Evolutionary conservation across 2,888 invertebrate genomes (phyloP), one percentile per base, ranked within the genome.

Genomic region (Nomada fabriciana): DNA sequence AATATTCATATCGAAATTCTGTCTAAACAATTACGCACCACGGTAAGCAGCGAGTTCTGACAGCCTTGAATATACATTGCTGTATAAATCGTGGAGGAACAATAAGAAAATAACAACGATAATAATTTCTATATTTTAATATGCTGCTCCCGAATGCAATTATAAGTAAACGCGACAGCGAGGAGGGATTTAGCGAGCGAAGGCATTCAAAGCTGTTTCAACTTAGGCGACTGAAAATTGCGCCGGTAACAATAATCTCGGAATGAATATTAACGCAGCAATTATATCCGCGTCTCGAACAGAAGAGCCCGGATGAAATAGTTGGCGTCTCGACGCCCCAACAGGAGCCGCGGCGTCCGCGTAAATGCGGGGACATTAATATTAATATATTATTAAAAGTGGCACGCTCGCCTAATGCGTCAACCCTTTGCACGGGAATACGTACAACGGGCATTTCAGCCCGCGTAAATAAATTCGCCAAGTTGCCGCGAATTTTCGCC

Each of bases 311-410:
- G 43, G 53, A 55, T 23, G 50, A 67, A 79, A 50, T 36, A 18
- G 70, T 47, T 7, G 25, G 42, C 42, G 57, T 70, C 43, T 20
- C 42, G n/a, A 52, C 50, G n/a, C 42, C 13, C 42, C 20, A 52
- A 52, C n/a, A 2, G 55, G 20, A 1, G 55, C 11, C 13, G 10
- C 20, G 42, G 64, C 55, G 65, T 25, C 23, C 29, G 42, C 63
- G 68, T 61, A 55, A 67, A 67, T 80, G 61, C 43, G 43, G 23
- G 42, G 43, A 23, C 80, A 80, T 80, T 80, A 80, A 80, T 80
- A 80, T 80, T 80, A 80, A 80, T 80, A 80, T 59, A 80, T 80
- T 80, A 53, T 68, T 63, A 73, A 80, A 80, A 80, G 73, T 80
- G 68, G 80, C 80, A 68, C 68, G 68, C 67, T 63, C 72, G 61